phyloP scores from a whole-genome alignment of 64 coral and sea anemone species.

The Hydrozoanthus tunicans region DNA sequence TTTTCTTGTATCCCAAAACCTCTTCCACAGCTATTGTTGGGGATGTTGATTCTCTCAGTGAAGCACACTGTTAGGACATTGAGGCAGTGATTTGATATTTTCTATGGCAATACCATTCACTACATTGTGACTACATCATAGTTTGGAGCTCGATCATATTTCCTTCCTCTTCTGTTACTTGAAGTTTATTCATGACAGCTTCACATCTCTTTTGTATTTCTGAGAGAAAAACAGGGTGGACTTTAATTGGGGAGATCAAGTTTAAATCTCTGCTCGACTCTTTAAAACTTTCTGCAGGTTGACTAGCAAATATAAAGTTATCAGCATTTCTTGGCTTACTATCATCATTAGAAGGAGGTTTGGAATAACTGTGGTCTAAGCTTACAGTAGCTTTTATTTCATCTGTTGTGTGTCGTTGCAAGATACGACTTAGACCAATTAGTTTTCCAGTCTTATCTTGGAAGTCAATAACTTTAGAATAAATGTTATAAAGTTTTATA shows the following conservation, averaged over 20 bases:
- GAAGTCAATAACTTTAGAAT: conserved; percentile 24
- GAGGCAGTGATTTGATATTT: conserved; percentile 4
- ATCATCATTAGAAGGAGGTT: neutral
- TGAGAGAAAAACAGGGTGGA: conserved; percentile 18
- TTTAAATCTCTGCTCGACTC: conserved; percentile 7
- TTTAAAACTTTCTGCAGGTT: neutral
- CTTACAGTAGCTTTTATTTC: conserved; percentile 27
- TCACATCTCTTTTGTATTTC: conserved; percentile 12
- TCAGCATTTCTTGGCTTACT: neutral
- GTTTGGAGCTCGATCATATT: conserved; percentile 5
- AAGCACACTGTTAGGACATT: neutral
- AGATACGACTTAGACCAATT: conserved; percentile 16
- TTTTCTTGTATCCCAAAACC: conserved; percentile 20
- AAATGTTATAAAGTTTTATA: conserved; percentile 25
- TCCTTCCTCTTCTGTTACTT: conserved; percentile 8
- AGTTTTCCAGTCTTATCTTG: conserved; percentile 24
- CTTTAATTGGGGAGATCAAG: conserved; percentile 40
- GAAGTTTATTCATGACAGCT: conserved; percentile 20
- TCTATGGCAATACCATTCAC: conserved; percentile 8
- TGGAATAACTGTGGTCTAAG: conserved; percentile 27
- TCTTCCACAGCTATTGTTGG: conserved; percentile 19
- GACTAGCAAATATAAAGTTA: neutral
- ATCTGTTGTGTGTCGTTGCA: conserved; percentile 34
- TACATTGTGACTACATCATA: conserved; percentile 2
- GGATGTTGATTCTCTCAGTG: neutral